A percentile compares a stretch with the other conserved stretches of the same genome.
phyloP scores from a whole-genome alignment of 2,888 invertebrate species.

The Cylindroiulus punctatus region DNA sequence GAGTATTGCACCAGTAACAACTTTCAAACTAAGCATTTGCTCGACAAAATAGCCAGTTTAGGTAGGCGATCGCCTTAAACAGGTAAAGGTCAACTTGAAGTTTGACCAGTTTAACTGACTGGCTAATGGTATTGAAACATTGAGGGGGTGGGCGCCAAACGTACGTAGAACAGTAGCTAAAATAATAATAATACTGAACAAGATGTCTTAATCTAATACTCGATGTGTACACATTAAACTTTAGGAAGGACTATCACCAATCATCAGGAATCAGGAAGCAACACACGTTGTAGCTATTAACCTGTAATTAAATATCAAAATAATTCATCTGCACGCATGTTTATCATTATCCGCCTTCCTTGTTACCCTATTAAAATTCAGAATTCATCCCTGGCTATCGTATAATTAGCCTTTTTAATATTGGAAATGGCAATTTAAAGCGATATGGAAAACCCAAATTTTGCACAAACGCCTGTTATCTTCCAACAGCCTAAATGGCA shows the following conservation, averaged over 20 bases:
- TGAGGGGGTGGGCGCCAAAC: neutral
- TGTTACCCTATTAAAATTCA: neutral
- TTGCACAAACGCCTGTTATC: too few relatives aligned
- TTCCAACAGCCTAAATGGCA: too few relatives aligned
- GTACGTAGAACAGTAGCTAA: neutral
- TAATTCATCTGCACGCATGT: neutral
- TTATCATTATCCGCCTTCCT: neutral
- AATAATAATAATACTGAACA: neutral
- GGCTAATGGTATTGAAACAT: neutral
- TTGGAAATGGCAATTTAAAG: neutral
- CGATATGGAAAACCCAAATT: constrained; percentile 8
- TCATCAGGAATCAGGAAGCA: neutral
- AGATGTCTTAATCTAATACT: neutral
- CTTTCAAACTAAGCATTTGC: neutral
- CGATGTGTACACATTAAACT: neutral
- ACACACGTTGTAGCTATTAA: neutral
- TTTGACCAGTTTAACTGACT: neutral
- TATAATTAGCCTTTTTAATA: neutral
- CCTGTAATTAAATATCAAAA: neutral
- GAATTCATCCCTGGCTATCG: neutral
- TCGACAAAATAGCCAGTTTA: neutral
- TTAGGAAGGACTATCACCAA: neutral
- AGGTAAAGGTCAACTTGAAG: neutral
- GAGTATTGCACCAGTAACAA: neutral
- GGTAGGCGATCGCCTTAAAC: neutral